Evolutionary conservation across 2,113 vertebrate species (phyloP).

Genomic region (Lycaon pictus): DNA sequence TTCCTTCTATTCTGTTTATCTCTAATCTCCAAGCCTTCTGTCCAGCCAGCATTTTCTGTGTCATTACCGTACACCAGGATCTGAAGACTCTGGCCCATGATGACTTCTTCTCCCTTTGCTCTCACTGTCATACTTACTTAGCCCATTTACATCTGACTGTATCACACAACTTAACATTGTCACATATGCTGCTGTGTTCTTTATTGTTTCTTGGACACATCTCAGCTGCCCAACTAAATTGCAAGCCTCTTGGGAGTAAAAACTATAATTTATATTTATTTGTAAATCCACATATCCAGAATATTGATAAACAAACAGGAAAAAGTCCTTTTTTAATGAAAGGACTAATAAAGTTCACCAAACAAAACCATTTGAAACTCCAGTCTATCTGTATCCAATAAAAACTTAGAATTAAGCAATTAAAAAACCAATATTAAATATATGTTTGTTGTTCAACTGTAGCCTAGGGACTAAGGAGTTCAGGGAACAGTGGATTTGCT

Average conservation of each 20-base stretch:
- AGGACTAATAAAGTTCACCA: slow-evolving; percentile 41
- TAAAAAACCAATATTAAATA: background rate
- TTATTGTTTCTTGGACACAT: background rate
- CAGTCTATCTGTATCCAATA: background rate
- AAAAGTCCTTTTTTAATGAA: slow-evolving; percentile 42
- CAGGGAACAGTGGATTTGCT: background rate
- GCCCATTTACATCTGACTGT: background rate
- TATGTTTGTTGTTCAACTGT: slow-evolving; percentile 4
- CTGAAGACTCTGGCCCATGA: background rate
- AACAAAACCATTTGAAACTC: slow-evolving; percentile 53
- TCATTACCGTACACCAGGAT: background rate
- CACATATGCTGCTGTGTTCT: background rate
- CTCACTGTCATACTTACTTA: background rate
- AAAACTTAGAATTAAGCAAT: slow-evolving; percentile 4
- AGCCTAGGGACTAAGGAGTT: background rate
- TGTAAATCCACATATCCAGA: background rate
- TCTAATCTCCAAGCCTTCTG: background rate
- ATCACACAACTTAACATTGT: background rate
- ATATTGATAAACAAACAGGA: slow-evolving; percentile 44
- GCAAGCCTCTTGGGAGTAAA: slow-evolving; percentile 18
- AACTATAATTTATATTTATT: slow-evolving; percentile 34
- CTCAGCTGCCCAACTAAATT: background rate
- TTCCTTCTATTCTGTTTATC: background rate
- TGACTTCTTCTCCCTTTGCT: background rate
- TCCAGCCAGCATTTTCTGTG: background rate